A percentile compares a stretch with the other conserved stretches of the same genome.
Conservation (phyloP, 2,888 invertebrate genomes). For the Acholoe squamosa region DNA sequence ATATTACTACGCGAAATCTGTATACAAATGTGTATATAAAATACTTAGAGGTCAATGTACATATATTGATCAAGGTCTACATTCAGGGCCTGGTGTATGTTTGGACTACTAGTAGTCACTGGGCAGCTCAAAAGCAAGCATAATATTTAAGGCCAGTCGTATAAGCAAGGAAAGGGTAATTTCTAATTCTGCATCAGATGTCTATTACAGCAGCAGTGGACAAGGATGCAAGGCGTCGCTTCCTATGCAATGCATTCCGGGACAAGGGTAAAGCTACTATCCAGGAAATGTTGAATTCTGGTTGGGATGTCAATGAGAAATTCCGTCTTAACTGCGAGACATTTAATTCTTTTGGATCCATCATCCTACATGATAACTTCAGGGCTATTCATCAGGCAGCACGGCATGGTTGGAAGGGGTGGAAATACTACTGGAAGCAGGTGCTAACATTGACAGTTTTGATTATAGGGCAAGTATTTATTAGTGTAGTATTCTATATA, state of each 20-base stretch:
- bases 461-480: constrained; percentile 11
- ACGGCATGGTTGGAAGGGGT: constrained; percentile 40
- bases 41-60: too few species aligned
- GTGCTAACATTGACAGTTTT: constrained; percentile 27
- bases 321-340: constrained; percentile 42
- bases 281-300: not conserved
- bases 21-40: too few species aligned
- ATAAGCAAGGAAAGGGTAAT: too few species aligned
- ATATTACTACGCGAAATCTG: too few species aligned
- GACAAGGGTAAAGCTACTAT: not conserved
- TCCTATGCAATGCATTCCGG: not conserved
- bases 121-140: too few species aligned
- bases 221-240: not conserved
- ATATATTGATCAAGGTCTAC: too few species aligned
- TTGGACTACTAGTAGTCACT: too few species aligned
- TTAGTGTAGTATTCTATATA: too few species aligned
- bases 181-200: too few species aligned
- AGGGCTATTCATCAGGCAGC: constrained; percentile 42
- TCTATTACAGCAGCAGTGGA: not conserved
- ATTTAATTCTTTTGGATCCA: constrained; percentile 50
- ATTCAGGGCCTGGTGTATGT: too few species aligned
- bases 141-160: too few species aligned
- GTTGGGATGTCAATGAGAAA: constrained; percentile 50
- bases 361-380: constrained; percentile 47
- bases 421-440: not conserved